Evolutionary conservation across 2,113 vertebrate species (phyloP).

Genomic region (Motacilla alba): DNA sequence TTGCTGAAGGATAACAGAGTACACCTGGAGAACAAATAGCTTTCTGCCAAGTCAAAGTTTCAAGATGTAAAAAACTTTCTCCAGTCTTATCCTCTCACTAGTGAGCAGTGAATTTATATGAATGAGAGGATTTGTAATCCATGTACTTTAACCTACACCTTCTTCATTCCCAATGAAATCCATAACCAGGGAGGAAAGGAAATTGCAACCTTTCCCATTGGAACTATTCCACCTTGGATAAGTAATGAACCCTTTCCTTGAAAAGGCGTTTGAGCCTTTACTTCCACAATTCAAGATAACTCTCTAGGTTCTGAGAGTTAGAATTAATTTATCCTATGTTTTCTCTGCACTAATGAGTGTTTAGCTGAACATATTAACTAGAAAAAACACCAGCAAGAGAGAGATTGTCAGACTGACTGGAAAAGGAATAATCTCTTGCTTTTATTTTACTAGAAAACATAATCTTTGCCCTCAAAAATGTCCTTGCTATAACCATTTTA

Average conservation of each 20-base stretch:
- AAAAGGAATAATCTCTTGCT: not conserved
- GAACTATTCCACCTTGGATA: not conserved
- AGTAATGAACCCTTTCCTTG: not conserved
- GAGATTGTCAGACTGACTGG: not conserved
- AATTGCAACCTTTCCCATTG: not conserved
- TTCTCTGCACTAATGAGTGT: not conserved
- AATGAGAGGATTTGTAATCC: not conserved
- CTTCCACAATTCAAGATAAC: not conserved
- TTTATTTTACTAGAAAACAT: not conserved
- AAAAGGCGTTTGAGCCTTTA: not conserved
- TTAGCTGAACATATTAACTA: not conserved
- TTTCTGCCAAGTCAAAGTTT: not conserved
- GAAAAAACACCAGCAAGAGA: not conserved
- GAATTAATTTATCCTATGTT: not conserved
- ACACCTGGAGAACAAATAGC: not conserved
- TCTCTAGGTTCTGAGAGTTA: not conserved
- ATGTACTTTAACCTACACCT: not conserved
- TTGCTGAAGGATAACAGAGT: not conserved
- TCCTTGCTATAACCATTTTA: not conserved
- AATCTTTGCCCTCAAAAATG: not conserved
- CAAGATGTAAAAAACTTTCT: not conserved
- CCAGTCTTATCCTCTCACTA: not conserved
- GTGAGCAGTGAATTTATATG: not conserved
- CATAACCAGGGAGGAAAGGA: not conserved
- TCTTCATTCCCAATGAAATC: not conserved